Percentiles rank a stretch among this genome's conserved stretches.
Evolutionary conservation across 2,888 invertebrate species (phyloP).

Genomic region (Drosophila incognita): DNA sequence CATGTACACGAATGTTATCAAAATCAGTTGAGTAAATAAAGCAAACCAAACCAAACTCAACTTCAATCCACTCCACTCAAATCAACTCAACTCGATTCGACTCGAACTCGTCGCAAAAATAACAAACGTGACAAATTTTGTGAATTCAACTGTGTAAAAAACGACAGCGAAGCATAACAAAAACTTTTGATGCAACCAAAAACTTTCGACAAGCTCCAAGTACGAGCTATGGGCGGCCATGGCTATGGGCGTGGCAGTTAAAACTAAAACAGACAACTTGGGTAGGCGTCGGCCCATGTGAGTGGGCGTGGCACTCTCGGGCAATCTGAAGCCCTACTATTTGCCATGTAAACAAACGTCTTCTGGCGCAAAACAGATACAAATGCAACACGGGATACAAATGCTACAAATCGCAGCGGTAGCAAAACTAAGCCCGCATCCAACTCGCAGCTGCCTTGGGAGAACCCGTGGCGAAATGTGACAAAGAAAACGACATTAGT

Average conservation of each 20-base stretch:
- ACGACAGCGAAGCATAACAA: constrained; percentile 65
- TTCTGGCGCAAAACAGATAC: constrained; percentile 50
- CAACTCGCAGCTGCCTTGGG: constrained; percentile 27
- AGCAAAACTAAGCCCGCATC: constrained; percentile 68
- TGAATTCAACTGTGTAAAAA: constrained; percentile 76
- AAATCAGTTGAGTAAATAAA: constrained; percentile 84
- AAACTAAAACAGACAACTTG: constrained; percentile 48
- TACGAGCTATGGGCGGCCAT: constrained; percentile 1
- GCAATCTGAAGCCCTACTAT: constrained; percentile 46
- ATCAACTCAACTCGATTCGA: constrained; percentile 36
- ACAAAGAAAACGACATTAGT: constrained; percentile 41
- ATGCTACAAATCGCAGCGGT: constrained; percentile 40
- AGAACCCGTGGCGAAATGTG: constrained; percentile 55
- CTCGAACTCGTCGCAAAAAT: constrained; percentile 63
- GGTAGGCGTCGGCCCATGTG: constrained; percentile 35
- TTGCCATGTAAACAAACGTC: constrained; percentile 79
- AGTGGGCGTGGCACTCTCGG: constrained; percentile 23
- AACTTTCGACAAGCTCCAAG: constrained; percentile 64
- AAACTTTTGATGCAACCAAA: constrained; percentile 76
- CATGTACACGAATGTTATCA: constrained; percentile 84
- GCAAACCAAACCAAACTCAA: constrained; percentile 46
- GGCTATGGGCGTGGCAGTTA: constrained; percentile 44
- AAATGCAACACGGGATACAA: constrained; percentile 33
- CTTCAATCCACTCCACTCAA: constrained; percentile 35
- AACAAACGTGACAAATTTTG: constrained; percentile 84